Percentiles rank a stretch among this genome's conserved stretches.
Evolutionary conservation across 2,113 vertebrate genomes (phyloP).

Genomic region (Cryptotis parvus): DNA sequence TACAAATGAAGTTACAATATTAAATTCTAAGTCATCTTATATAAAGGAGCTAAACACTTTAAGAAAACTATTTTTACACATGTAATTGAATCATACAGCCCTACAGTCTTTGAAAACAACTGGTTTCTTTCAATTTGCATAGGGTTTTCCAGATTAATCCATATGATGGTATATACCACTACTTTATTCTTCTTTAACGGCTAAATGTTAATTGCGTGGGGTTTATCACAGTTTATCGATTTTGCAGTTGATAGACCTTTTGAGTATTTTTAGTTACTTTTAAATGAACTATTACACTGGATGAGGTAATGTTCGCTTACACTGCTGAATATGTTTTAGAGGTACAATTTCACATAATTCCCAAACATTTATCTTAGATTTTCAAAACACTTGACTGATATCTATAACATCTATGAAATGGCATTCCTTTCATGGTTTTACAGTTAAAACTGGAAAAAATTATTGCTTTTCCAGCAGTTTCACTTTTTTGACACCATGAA

Average conservation of each 20-base stretch:
- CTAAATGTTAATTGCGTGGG: constrained; percentile 25
- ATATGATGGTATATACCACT: neutral
- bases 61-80: constrained; percentile 60
- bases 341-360: constrained; percentile 3
- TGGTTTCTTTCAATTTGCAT: constrained; percentile 23
- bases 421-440: constrained; percentile 4
- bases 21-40: constrained; percentile 57
- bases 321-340: too few relatives aligned
- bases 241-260: constrained; percentile 5
- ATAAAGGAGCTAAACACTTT: constrained; percentile 48
- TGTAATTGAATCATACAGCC: neutral
- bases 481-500: neutral
- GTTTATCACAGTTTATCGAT: constrained; percentile 18
- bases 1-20: constrained; percentile 62
- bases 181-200: constrained; percentile 42
- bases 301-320: neutral
- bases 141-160: constrained; percentile 6
- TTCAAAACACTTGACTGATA: constrained; percentile 25
- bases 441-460: constrained; percentile 21
- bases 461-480: neutral
- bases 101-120: neutral
- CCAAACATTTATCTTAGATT: constrained; percentile 53
- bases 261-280: neutral
- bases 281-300: constrained; percentile 26
- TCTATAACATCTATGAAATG: neutral